Percentiles rank a stretch among this genome's conserved stretches.
Conservation (phyloP, 2,797 vertebrate species). For the Premnoplex brunnescens region DNA sequence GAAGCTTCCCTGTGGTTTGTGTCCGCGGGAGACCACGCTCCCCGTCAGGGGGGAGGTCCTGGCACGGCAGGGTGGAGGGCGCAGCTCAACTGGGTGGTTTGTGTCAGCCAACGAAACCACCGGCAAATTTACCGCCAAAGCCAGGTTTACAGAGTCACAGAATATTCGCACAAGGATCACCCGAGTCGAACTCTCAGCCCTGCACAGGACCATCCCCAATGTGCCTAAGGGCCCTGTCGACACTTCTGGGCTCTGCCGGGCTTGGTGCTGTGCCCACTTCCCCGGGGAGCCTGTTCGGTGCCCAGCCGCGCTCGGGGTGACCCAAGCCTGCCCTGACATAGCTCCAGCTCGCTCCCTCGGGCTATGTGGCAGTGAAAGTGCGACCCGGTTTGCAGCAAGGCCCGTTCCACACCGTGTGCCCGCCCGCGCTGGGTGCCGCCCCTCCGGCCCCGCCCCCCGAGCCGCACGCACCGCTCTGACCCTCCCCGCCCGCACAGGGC, state of each 20-base stretch:
- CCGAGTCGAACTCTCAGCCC: neutral
- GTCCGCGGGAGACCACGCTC: neutral
- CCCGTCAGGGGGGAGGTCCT: neutral
- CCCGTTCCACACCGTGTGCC: too few relatives aligned
- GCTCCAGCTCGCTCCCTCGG: neutral
- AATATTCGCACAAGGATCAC: neutral
- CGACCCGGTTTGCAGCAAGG: too few relatives aligned
- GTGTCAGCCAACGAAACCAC: neutral
- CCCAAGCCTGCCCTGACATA: neutral
- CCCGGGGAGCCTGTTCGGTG: neutral
- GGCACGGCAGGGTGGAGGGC: rapidly evolving
- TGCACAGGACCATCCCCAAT: too few relatives aligned
- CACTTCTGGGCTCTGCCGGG: neutral
- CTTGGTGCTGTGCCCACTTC: neutral
- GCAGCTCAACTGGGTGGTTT: neutral
- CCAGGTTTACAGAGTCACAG: neutral
- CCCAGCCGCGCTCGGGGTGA: neutral
- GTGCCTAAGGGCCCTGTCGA: too few relatives aligned
- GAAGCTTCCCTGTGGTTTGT: rapidly evolving
- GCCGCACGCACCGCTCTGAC: too few relatives aligned
- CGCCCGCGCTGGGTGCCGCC: too few relatives aligned
- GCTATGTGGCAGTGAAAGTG: too few relatives aligned
- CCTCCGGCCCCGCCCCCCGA: too few relatives aligned
- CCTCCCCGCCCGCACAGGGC: too few relatives aligned
- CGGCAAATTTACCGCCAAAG: neutral